A percentile compares a stretch with the other conserved stretches of the same genome.
phyloP scores from a whole-genome alignment of 2,113 vertebrate genomes.

The Pogonocichla stellata region DNA sequence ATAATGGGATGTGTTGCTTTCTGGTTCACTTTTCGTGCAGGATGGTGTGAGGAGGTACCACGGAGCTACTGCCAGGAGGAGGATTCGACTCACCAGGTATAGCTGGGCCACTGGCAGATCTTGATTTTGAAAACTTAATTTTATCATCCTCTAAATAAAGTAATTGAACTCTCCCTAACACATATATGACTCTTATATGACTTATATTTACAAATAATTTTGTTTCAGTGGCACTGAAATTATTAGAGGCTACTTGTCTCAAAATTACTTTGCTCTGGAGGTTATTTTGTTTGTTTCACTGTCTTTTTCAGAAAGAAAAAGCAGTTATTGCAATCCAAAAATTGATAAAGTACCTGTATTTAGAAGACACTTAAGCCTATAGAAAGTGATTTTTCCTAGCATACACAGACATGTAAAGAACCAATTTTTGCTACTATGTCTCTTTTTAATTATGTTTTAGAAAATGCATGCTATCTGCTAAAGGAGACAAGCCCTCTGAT shows the following conservation, averaged over 20 bases:
- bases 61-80: constrained; percentile 73
- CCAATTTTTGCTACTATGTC: neutral
- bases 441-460: constrained; percentile 50
- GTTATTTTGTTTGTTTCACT: neutral
- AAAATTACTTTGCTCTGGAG: neutral
- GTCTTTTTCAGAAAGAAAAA: neutral
- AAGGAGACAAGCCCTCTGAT: constrained; percentile 59
- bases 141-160: neutral
- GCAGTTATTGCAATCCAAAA: neutral
- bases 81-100: constrained; percentile 77
- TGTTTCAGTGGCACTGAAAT: neutral
- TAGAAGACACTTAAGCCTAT: neutral
- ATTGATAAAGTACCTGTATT: neutral
- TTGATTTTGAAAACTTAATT: neutral
- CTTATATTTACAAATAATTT: neutral
- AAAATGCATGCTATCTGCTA: constrained; percentile 71
- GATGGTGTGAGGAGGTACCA: constrained; percentile 72
- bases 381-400: neutral
- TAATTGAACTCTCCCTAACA: neutral
- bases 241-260: neutral
- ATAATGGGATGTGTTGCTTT: neutral
- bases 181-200: neutral
- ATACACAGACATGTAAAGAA: neutral
- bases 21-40: constrained; percentile 48
- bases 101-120: neutral